Percentiles rank a stretch among this genome's conserved stretches.
Conservation (phyloP, 2,113 vertebrate genomes). For the Grantiella picta region DNA sequence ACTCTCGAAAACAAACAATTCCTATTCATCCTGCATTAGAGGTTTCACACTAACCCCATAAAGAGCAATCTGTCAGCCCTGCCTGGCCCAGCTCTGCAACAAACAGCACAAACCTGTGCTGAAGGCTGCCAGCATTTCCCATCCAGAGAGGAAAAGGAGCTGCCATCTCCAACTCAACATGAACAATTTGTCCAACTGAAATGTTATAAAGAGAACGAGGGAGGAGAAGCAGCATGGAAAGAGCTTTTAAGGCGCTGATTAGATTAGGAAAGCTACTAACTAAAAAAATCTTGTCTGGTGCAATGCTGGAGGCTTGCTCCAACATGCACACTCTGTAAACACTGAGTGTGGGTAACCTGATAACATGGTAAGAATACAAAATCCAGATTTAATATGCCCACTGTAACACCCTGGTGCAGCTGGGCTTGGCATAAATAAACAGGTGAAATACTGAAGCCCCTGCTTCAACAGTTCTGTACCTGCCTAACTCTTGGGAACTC, state of each 20-base stretch:
- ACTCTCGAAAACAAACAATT: constrained; percentile 8
- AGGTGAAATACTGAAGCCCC: background rate
- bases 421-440: background rate
- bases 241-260: background rate
- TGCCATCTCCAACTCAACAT: background rate
- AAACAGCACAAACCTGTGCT: background rate
- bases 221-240: background rate
- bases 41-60: background rate
- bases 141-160: background rate
- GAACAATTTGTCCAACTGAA: background rate
- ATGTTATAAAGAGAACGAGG: background rate
- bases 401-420: background rate
- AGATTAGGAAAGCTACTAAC: background rate
- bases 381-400: background rate
- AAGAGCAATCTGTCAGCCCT: background rate
- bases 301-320: background rate
- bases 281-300: background rate
- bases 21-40: background rate
- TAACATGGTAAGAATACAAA: background rate
- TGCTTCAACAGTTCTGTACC: background rate
- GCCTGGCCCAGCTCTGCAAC: background rate
- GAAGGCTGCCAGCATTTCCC: background rate
- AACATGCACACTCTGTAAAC: background rate
- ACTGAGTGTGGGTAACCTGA: background rate
- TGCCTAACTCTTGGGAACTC: background rate